Percentiles rank a stretch among this genome's conserved stretches.
phyloP scores from a whole-genome alignment of 2,113 vertebrate genomes.

The Scartelaos histophorus region DNA sequence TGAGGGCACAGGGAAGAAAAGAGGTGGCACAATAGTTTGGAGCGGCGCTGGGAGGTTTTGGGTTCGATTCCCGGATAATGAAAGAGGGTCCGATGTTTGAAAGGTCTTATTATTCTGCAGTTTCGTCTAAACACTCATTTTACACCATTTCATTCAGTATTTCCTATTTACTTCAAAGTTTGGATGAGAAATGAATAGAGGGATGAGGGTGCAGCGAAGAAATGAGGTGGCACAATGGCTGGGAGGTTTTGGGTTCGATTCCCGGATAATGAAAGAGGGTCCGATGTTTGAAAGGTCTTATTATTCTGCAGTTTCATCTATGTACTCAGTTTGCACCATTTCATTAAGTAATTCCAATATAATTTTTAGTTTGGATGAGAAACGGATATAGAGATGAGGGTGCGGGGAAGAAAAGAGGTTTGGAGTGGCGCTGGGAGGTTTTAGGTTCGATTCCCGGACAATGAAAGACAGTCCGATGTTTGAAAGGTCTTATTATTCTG shows the following conservation, averaged over 20 bases:
- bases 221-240: background rate
- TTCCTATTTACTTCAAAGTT: too few species aligned
- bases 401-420: background rate
- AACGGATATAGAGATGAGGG: background rate
- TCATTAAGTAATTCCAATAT: too few species aligned
- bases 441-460: background rate
- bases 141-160: too few species aligned
- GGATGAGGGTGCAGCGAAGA: background rate
- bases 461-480: too few species aligned
- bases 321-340: too few species aligned
- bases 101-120: background rate
- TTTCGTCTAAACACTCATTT: background rate
- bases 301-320: background rate
- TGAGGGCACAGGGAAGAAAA: background rate
- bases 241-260: background rate
- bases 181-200: background rate
- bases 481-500: background rate
- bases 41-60: background rate
- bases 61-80: background rate
- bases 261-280: too few species aligned
- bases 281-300: background rate
- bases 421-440: background rate
- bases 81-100: background rate
- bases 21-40: background rate
- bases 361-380: constrained; percentile 1